A percentile compares a stretch with the other conserved stretches of the same genome.
Conservation (phyloP, 2,113 vertebrate genomes). For the Calyptomena viridis region DNA sequence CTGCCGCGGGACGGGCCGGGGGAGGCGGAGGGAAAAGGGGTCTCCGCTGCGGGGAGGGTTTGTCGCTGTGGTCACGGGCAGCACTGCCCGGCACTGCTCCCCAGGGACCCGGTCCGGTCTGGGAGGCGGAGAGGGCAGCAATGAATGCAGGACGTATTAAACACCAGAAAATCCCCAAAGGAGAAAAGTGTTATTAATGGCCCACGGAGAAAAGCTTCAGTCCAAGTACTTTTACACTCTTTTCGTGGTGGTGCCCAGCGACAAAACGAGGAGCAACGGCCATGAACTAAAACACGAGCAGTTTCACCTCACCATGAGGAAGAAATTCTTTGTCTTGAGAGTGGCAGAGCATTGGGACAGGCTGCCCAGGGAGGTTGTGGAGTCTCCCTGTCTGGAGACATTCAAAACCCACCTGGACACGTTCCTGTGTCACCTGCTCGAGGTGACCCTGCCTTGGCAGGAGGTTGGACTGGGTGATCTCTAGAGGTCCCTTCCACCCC, state of each 20-base stretch:
- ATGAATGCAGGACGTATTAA: background rate
- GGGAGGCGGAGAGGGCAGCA: background rate
- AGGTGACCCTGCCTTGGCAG: background rate
- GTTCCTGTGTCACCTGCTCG: background rate
- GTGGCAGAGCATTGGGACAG: background rate
- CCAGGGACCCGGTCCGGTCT: background rate
- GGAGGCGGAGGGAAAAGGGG: accelerated
- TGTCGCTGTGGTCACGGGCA: no score
- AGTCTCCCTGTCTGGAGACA: background rate
- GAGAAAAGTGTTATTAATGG: background rate
- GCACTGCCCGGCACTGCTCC: background rate
- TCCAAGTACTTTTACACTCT: background rate
- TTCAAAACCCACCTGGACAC: background rate
- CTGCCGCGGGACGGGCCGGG: background rate
- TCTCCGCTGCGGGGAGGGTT: accelerated
- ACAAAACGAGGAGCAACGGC: background rate
- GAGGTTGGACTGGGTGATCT: background rate
- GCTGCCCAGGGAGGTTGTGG: background rate
- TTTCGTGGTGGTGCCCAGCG: background rate
- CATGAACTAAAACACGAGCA: background rate
- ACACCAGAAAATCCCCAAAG: background rate
- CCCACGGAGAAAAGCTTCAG: background rate
- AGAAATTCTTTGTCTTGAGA: background rate
- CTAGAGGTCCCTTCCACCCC: background rate
- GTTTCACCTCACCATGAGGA: background rate